phyloP scores from a whole-genome alignment of 2,797 vertebrate species.

The Spea hammondii region DNA sequence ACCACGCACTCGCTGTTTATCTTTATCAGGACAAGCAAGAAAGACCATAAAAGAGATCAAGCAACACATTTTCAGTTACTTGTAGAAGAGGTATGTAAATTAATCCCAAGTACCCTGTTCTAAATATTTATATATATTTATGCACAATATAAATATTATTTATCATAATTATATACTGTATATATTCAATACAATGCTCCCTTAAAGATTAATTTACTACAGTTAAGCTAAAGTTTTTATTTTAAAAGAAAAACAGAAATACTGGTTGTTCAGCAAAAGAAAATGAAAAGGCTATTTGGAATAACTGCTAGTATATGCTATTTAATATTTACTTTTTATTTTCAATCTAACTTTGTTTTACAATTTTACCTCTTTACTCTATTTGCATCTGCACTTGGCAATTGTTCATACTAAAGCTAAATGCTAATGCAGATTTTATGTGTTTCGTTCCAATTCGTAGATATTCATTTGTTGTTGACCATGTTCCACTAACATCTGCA shows the following conservation, averaged over 20 bases:
- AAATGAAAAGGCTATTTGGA: background rate
- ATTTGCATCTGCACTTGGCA: conserved; percentile 29
- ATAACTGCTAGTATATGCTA: background rate
- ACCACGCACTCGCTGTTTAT: no score
- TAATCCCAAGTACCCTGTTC: no score
- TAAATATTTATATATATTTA: no score
- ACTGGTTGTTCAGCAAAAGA: background rate
- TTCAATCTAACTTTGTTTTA: conserved; percentile 3
- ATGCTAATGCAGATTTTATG: conserved; percentile 38
- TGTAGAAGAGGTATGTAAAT: no score
- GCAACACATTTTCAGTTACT: no score
- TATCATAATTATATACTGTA: no score
- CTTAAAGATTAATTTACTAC: no score
- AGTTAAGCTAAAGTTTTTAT: background rate
- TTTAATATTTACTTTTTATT: conserved; percentile 14
- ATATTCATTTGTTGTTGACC: conserved; percentile 42
- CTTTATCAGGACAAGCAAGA: no score
- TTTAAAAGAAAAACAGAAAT: background rate
- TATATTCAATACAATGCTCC: no score
- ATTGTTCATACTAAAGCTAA: conserved; percentile 1
- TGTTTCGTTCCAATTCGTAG: conserved; percentile 29
- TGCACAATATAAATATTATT: no score
- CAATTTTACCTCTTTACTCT: background rate
- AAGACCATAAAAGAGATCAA: no score
- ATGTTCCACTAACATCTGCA: conserved; percentile 40